Base-by-base conservation (phyloP, 2,113 vertebrate genomes). In the Pampusana beccarii region DNA sequence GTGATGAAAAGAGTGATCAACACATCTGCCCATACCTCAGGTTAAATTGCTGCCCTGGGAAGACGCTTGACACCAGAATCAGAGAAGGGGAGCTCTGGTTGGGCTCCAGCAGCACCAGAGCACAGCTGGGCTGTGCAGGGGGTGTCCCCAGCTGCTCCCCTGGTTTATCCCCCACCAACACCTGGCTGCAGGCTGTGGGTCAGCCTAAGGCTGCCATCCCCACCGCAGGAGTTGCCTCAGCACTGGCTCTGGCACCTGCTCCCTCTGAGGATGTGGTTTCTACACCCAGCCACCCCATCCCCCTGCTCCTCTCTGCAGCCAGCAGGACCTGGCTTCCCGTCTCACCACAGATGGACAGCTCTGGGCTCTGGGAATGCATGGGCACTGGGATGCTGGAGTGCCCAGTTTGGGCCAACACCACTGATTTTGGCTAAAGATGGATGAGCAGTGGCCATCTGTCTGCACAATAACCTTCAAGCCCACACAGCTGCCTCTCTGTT, bases 341-440 rank as follows among this genome's bases (percentile, higher is more conserved):
- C 69, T 40, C 46, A 20, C 23, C 5, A 7, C 79, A 58, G 46
- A 33, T 48, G 69, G 60, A 65, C 69, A 91, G 51, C 46, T 69
- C 64, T 3, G 0, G 60, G 54, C 67, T 56, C 69, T 80, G 72
- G 67, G 62, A 36, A 16, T 5, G 5, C 50, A 28, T 0, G 0
- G 25, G 18, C 54, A 3, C 9, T 26, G 80, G 40, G 48, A 17
- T 62, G 48, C 53, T 58, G 73, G 19, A 36, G 46, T 29, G 11
- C 8, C 46, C 0, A 0, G 6, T 65, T n/a, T 78, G 73, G 42
- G 44, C 56, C 69, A 58, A 16, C 10, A 54, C 3, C 38, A 51
- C 53, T 26, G 36, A 19, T 60, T 74, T 24, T 10, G 46, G 66
- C 61, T 61, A 50, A 6, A 3, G 2, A 36, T 42, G 50, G 53